phyloP scores from a whole-genome alignment of 1,140 invertebrate genomes.

The Caenorhabditis brenneri region DNA sequence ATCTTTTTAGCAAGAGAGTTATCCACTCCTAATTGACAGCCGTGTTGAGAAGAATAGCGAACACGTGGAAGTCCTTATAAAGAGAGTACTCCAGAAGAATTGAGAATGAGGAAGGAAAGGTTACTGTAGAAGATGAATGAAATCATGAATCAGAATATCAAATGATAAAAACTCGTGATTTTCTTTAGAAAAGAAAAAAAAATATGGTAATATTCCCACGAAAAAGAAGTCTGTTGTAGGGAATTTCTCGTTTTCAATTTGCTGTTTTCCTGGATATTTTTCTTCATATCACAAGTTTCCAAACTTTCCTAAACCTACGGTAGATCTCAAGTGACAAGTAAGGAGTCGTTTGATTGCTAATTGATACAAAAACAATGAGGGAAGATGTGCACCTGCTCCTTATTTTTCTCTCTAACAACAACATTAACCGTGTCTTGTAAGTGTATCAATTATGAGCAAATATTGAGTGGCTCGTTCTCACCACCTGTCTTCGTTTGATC shows the following conservation, averaged over 20 bases:
- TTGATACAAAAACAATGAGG: neutral
- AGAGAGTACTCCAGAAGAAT: neutral
- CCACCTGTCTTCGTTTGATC: neutral
- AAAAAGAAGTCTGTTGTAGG: too few species aligned
- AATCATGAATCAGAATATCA: neutral
- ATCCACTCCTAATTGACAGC: conserved; percentile 1
- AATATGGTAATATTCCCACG: neutral
- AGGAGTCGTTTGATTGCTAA: neutral
- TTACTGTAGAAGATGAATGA: neutral
- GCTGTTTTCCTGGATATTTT: neutral
- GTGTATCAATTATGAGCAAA: conserved; percentile 37
- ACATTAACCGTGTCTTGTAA: neutral
- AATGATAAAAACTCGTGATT: neutral
- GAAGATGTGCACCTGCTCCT: neutral
- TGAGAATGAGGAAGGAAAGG: neutral
- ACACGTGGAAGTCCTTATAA: conserved; percentile 1
- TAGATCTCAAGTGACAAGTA: too few species aligned
- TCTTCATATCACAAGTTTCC: too few species aligned
- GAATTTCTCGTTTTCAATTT: neutral
- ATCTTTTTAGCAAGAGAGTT: neutral
- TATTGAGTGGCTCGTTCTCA: conserved; percentile 13
- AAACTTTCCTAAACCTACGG: too few species aligned
- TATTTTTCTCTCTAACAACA: too few species aligned
- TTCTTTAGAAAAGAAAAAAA: neutral
- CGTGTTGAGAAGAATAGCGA: neutral